A percentile compares a stretch with the other conserved stretches of the same genome.
phyloP scores from a whole-genome alignment of 2,113 vertebrate species.

The Parotia lawesii region DNA sequence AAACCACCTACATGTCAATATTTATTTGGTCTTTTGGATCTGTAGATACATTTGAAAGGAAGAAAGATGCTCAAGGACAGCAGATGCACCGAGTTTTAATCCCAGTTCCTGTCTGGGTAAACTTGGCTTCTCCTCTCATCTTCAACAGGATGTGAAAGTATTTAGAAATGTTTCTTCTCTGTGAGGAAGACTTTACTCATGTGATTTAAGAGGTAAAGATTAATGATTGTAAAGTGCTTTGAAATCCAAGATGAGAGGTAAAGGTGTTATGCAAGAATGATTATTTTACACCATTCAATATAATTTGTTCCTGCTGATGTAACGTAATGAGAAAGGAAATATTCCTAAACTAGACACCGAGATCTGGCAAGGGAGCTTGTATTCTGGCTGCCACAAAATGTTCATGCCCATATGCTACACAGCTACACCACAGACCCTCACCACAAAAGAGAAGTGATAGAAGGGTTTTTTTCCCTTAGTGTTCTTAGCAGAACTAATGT shows the following conservation, averaged over 20 bases:
- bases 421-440: not conserved
- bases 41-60: not conserved
- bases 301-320: not conserved
- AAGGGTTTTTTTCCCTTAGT: accelerated
- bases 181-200: slow-evolving; percentile 19
- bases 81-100: not conserved
- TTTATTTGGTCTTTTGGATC: not conserved
- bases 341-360: not conserved
- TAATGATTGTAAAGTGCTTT: slow-evolving; percentile 24
- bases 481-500: not conserved
- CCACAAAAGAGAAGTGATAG: not conserved
- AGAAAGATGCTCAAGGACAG: not conserved
- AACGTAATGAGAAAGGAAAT: not conserved
- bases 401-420: not conserved
- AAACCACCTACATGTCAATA: not conserved
- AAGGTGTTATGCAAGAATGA: not conserved
- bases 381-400: not conserved
- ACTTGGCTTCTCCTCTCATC: not conserved
- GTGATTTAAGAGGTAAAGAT: slow-evolving; percentile 29
- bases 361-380: not conserved
- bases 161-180: not conserved
- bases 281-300: slow-evolving; percentile 13
- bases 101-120: not conserved
- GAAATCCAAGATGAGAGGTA: slow-evolving; percentile 43
- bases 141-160: not conserved